Evolutionary conservation across 1,140 invertebrate species (phyloP), one percentile per base, ranked within the genome.

Genomic region (Drosophila rufa): DNA sequence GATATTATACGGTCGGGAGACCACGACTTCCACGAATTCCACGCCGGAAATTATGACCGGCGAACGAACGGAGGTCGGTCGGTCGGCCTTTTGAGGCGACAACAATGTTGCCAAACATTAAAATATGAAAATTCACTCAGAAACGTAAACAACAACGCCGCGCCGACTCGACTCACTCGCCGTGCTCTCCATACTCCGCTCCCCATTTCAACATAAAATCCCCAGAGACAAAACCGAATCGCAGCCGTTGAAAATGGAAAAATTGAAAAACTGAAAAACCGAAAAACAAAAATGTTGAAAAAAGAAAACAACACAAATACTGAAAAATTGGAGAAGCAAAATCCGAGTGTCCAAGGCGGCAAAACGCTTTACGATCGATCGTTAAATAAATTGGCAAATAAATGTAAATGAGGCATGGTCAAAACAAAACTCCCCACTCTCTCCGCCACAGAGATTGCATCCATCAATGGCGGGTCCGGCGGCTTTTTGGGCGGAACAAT

Each of bases 51-150:
- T 89, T 87, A 87, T 87, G 84, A 82, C 83, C 83, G 79, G 67
- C 71, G 81, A 77, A 60, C 73, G 79, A 79, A 53, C 50, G 61
- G 61, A 67, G 51, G 50, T 66, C 76, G 79, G 77, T 73, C 67
- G 79, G 51, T 40, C 33, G 51, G 80, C 80, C 76, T 79, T 79
- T 79, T 79, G 67, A 80, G 73, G 85, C 75, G 78, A 90, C 85
- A 84, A 89, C 85, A 89, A 89, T 89, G 85, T 89, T 90, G 85
- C 81, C 74, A 90, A 78, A 89, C 85, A 90, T 90, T 75, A 89
- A 89, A 89, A 89, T 89, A 89, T 89, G 85, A 79, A 89, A 90
- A 90, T 90, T 89, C 85, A 89, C 85, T 90, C 84, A 90, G 81
- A 82, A 89, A 90, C 71, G 85, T 90, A 90, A 90, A 89, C 85